Evolutionary conservation across 2,888 invertebrate genomes (phyloP), one percentile per base, ranked within the genome.

Genomic region (Anoplius nigerrimus): DNA sequence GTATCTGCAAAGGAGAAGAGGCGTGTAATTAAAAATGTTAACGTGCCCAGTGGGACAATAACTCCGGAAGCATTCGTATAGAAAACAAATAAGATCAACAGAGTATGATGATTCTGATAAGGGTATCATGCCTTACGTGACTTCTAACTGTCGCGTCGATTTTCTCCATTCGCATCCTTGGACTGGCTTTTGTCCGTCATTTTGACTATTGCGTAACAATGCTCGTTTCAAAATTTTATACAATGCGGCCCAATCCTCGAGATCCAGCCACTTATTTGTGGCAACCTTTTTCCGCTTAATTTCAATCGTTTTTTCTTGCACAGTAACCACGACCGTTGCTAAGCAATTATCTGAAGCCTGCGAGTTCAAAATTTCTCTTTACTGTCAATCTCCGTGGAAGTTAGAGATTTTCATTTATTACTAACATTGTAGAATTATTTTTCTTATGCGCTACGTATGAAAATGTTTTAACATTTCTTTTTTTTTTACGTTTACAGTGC

Each of bases 191-290:
- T 55, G 66, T 15, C 63, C 58, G 13, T 72, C 59, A 2, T 16
- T 53, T 15, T 66, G 74, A 24, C 71, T 69, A 27, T 84, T 82
- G 8, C 79, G 78, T 22, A 82, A 65, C 60, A 84, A 65, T 11
- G 84, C 85, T 58, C 76, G 82, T 27, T 83, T 76, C 65, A 85
- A 52, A 60, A 85, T 79, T 58, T 79, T 77, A 20, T 85, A 85
- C 0, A 85, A 46, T 0, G 82, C 79, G 4, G 76, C 74, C 85
- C 85, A 85, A 46, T 85, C 85, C 62, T 84, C 84, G 1, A 84
- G 54, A 62, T 79, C 76, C 45, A 85, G 75, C 85, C 85, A 85
- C 59, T 85, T 85, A 63, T 85, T 85, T 0, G 85, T 85, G 3
- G 70, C 75, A 5, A 85, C 74, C 54, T 77, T 78, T 59, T 73